These are phyloP conservation scores for Peucedramus taeniatus DNA, from an alignment of 2,113 vertebrate species.

Conservation along the genomic window DNA sequence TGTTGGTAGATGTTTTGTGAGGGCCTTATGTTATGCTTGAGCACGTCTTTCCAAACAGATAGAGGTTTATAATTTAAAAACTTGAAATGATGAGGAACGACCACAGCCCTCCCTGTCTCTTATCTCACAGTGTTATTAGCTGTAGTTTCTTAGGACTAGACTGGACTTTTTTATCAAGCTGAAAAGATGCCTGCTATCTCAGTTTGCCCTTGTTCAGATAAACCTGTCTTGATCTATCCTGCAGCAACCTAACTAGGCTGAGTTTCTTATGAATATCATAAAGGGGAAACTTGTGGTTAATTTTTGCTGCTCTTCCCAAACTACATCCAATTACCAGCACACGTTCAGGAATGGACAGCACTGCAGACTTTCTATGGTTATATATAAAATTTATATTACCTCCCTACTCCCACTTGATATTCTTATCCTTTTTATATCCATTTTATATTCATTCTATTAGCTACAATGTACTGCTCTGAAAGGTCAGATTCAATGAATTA, in stretches of 20 bases:
- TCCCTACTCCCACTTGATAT: not conserved
- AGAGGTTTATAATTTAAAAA: not conserved
- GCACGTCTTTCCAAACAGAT: not conserved
- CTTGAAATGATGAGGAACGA: not conserved
- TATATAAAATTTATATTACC: not conserved
- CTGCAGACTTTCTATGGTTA: not conserved
- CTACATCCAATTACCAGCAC: not conserved
- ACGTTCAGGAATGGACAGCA: not conserved
- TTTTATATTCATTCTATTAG: constrained; percentile 7
- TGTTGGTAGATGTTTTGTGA: not conserved
- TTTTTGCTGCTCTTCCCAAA: not conserved
- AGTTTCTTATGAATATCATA: not conserved
- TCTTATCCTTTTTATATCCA: not conserved
- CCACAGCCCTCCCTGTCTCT: not conserved
- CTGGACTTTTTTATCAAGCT: not conserved
- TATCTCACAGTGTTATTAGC: not conserved
- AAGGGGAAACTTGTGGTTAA: not conserved
- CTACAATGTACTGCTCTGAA: not conserved
- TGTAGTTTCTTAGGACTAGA: not conserved
- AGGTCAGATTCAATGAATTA: constrained; percentile 40
- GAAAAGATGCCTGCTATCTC: not conserved
- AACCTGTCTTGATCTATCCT: not conserved
- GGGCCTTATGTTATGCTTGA: not conserved
- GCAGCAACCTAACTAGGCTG: not conserved
- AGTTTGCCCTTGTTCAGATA: not conserved